A percentile compares a stretch with the other conserved stretches of the same genome.
Conservation (phyloP, 1,140 invertebrate species). For the Homalodisca vitripennis region DNA sequence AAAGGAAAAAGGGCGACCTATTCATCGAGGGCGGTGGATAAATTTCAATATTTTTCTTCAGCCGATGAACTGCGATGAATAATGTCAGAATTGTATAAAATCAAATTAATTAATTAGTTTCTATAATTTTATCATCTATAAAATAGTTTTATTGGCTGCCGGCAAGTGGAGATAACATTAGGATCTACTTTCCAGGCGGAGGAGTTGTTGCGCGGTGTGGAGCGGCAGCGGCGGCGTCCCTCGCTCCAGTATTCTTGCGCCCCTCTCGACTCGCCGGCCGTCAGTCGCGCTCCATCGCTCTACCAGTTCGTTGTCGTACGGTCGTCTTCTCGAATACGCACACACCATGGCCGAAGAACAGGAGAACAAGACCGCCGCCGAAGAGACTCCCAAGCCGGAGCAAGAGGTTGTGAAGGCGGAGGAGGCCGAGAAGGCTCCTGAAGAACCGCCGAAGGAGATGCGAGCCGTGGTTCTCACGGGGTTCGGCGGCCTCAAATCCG, state of each 20-base stretch:
- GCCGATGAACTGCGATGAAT: too few species aligned
- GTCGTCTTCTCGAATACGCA: too few species aligned
- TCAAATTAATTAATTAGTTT: too few species aligned
- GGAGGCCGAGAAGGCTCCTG: conserved; percentile 58
- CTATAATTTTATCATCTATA: too few species aligned
- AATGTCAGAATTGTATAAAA: too few species aligned
- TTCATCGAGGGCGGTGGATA: too few species aligned
- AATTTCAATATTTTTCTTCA: too few species aligned
- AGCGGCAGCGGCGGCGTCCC: too few species aligned
- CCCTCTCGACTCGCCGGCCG: background rate
- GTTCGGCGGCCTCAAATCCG: conserved; percentile 80
- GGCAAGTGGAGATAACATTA: background rate
- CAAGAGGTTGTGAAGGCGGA: conserved; percentile 49
- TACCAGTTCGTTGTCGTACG: background rate
- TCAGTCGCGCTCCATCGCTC: background rate
- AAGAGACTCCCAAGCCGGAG: conserved; percentile 37
- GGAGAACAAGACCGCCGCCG: conserved; percentile 47
- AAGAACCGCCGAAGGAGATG: conserved; percentile 73
- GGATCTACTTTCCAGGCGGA: conserved; percentile 5
- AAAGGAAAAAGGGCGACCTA: too few species aligned
- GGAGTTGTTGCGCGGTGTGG: background rate
- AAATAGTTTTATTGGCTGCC: too few species aligned
- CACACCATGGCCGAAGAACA: conserved; percentile 51
- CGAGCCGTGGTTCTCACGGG: conserved; percentile 76
- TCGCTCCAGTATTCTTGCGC: background rate